A percentile compares a stretch with the other conserved stretches of the same genome.
Conservation (phyloP, 2,888 invertebrate species). For the Carabus problematicus region DNA sequence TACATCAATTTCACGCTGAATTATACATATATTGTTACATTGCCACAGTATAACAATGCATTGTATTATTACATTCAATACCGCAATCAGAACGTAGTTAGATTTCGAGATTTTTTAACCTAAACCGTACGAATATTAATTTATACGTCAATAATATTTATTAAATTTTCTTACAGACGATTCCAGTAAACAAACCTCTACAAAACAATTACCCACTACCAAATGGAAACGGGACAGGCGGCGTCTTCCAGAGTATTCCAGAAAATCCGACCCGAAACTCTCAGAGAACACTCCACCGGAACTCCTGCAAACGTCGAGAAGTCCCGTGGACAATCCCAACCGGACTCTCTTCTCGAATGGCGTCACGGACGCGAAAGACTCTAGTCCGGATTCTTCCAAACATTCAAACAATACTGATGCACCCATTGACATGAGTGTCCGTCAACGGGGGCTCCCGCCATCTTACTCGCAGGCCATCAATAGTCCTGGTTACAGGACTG, state of each 20-base stretch:
- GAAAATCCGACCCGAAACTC: constrained; percentile 58
- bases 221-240: constrained; percentile 78
- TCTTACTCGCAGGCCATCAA: constrained; percentile 64
- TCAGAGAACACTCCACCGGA: constrained; percentile 49
- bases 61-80: constrained; percentile 41
- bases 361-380: too few species aligned
- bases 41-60: too few species aligned
- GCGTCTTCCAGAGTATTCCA: constrained; percentile 57
- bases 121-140: background rate
- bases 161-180: constrained; percentile 50
- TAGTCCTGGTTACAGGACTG: constrained; percentile 56
- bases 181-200: constrained; percentile 51
- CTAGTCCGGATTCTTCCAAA: constrained; percentile 52
- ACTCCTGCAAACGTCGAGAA: background rate
- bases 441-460: constrained; percentile 67
- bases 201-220: constrained; percentile 71
- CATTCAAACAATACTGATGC: constrained; percentile 56
- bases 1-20: background rate
- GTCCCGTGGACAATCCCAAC: constrained; percentile 2
- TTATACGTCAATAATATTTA: too few species aligned
- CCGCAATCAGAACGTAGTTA: too few species aligned
- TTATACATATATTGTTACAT: too few species aligned
- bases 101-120: background rate
- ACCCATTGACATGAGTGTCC: constrained; percentile 70
- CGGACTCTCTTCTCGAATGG: constrained; percentile 14